Percentiles rank a stretch among this genome's conserved stretches.
Evolutionary conservation across 2,113 vertebrate species (phyloP).

Genomic region (Reinhardtius hippoglossoides): DNA sequence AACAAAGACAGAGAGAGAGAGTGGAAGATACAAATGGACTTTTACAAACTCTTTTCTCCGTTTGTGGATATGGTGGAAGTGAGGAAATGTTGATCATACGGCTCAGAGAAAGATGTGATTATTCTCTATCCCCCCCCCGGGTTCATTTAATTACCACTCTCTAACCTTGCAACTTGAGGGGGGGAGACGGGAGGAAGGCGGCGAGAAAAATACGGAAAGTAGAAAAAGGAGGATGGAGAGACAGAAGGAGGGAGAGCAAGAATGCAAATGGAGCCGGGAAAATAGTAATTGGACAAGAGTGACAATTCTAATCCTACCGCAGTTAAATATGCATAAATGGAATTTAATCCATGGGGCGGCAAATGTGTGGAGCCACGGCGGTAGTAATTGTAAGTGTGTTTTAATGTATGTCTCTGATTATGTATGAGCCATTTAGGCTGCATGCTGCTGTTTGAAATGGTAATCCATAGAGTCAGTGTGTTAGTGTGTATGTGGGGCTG

Average conservation of each 20-base stretch:
- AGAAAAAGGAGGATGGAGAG: neutral
- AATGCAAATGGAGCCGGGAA: constrained; percentile 45
- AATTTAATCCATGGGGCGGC: constrained; percentile 61
- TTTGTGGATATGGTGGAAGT: constrained; percentile 11
- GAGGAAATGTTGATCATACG: constrained; percentile 40
- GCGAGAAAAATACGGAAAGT: neutral
- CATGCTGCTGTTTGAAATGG: constrained; percentile 36
- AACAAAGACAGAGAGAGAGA: neutral
- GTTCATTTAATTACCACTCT: constrained; percentile 61
- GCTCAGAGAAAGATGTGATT: constrained; percentile 40
- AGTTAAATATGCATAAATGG: constrained; percentile 64
- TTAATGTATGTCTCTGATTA: constrained; percentile 54
- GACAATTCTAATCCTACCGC: constrained; percentile 65
- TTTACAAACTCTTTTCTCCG: constrained; percentile 20
- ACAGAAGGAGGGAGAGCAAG: constrained; percentile 13
- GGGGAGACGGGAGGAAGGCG: constrained; percentile 5
- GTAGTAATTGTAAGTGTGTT: constrained; percentile 47
- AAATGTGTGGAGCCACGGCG: constrained; percentile 30
- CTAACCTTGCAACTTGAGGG: constrained; percentile 40
- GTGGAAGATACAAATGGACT: neutral
- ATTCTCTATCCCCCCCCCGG: constrained; percentile 30
- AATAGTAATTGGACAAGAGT: constrained; percentile 62
- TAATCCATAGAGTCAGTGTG: constrained; percentile 8
- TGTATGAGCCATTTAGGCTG: constrained; percentile 30
- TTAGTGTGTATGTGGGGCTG: neutral